Conservation (phyloP, 2,113 vertebrate genomes). For the Varanus salvator region DNA sequence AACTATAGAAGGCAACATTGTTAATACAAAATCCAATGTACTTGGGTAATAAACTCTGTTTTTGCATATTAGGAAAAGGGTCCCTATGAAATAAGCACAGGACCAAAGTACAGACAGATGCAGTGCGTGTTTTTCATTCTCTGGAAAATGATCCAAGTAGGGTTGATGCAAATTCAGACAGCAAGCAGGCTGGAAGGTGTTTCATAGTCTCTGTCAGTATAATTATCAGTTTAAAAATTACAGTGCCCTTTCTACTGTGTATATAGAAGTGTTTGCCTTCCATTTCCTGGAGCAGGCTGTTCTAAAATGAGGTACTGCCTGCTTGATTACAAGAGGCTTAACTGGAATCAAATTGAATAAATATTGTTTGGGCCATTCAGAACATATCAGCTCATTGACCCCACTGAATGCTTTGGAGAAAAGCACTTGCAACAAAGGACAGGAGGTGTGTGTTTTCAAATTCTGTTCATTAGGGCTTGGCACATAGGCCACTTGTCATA, state of each 20-base stretch:
- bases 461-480: not conserved
- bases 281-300: conserved; percentile 27
- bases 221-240: conserved; percentile 5
- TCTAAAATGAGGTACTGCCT: conserved; percentile 8
- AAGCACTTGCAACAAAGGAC: not conserved
- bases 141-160: not conserved
- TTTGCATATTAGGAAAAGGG: conserved; percentile 17
- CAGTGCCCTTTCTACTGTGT: not conserved
- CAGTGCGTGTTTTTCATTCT: not conserved
- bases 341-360: conserved; percentile 31
- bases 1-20: conserved; percentile 28
- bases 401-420: not conserved
- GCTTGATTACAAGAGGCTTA: conserved; percentile 26
- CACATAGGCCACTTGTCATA: not conserved
- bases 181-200: conserved; percentile 1
- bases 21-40: not conserved
- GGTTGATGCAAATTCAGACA: not conserved
- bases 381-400: conserved; percentile 8
- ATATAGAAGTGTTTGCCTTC: conserved; percentile 40
- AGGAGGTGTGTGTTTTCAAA: not conserved
- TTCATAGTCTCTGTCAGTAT: conserved; percentile 4
- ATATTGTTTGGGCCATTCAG: conserved; percentile 17
- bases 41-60: not conserved
- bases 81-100: conserved; percentile 14
- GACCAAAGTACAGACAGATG: not conserved